Evolutionary conservation across 2,113 vertebrate species (phyloP), one percentile per base, ranked within the genome.

Genomic region (Athene cunicularia): DNA sequence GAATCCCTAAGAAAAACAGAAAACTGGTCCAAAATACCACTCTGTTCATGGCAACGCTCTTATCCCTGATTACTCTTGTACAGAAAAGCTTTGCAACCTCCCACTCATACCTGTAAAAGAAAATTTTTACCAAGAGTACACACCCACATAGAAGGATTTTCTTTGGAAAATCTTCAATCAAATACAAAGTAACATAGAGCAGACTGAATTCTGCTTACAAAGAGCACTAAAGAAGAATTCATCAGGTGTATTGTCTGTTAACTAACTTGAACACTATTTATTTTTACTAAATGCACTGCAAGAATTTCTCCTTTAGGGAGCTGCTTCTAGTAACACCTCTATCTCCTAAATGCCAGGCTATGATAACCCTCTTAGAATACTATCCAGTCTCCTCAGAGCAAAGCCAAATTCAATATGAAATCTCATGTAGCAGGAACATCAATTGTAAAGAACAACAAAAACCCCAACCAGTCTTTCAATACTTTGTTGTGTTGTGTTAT

Each of bases 1-100:
- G 9, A 37, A 85, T 91, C 67, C 88, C 73, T 94, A 87, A 71
- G 63, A 68, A 75, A 97, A 96, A 77, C 43, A 83, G 64, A 79
- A 72, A 39, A 77, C 60, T 80, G 37, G 47, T 95, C 58, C 59
- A 89, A 81, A 95, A 96, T 82, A 53, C 14, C 35, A 88, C 72
- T 80, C 9, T 66, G 93, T 75, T 76, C 74, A 72, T 49, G 93
- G 19, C 14, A 12, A 32, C 35, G 27, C 27, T 92, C 62, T 75
- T 90, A 50, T 13, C 72, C 22, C 9, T 82, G 60, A 86, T 80
- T 80, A 83, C 62, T 73, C 91, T 93, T 45, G 49, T 58, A 72
- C 58, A 79, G 76, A 96, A 92, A 41, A 77, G 28, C 16, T 84
- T 41, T 74, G 66, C 68, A 86, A 39, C 67, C 41, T 84, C 79